phyloP scores from a whole-genome alignment of 1,140 invertebrate species.

The Temnothorax nylanderi region DNA sequence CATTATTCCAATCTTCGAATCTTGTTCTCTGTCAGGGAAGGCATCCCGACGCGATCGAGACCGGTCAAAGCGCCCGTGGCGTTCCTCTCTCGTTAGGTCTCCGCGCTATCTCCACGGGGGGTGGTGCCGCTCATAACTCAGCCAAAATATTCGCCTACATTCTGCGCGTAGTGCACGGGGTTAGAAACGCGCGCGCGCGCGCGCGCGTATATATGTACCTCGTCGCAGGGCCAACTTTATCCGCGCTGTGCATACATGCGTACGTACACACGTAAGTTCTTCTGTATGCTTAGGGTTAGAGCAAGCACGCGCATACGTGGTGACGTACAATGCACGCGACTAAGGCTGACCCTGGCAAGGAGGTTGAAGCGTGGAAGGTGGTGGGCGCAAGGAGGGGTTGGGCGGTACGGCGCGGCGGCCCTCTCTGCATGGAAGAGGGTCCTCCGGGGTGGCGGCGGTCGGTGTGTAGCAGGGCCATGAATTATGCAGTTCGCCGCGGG shows the following conservation, averaged over 20 bases:
- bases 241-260: constrained; percentile 20
- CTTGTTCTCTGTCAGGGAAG: constrained; percentile 65
- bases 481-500: constrained; percentile 84
- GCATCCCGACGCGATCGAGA: constrained; percentile 65
- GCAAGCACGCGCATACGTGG: constrained; percentile 35
- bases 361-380: constrained; percentile 53
- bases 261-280: not conserved
- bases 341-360: constrained; percentile 69
- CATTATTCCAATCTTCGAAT: constrained; percentile 67
- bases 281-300: constrained; percentile 16
- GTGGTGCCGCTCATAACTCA: constrained; percentile 77
- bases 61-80: constrained; percentile 63
- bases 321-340: constrained; percentile 76
- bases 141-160: constrained; percentile 83
- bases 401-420: constrained; percentile 50
- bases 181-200: constrained; percentile 57
- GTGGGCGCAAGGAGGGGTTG: constrained; percentile 48
- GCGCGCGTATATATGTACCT: constrained; percentile 18
- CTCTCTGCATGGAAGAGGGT: constrained; percentile 61
- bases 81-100: constrained; percentile 68
- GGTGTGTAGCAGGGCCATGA: constrained; percentile 81
- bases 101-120: constrained; percentile 60
- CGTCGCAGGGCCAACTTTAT: constrained; percentile 74
- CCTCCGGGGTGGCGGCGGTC: constrained; percentile 72
- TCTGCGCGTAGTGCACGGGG: constrained; percentile 67